Conservation (phyloP, 2,888 invertebrate genomes). For the Urechis unicinctus region DNA sequence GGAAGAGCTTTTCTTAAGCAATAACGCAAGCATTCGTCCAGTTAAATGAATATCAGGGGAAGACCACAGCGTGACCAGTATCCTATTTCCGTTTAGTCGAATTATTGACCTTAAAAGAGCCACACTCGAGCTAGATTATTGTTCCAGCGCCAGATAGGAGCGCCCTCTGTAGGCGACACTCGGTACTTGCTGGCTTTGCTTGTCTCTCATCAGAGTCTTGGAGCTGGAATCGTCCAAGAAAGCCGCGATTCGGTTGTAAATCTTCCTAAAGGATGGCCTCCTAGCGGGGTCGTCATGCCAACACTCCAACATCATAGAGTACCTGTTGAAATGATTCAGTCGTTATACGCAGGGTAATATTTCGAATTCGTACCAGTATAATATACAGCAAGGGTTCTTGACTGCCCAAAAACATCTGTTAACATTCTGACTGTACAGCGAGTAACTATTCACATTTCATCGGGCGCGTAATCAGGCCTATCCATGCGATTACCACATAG, state of each 20-base stretch:
- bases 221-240: constrained; percentile 7
- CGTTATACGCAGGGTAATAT: not conserved
- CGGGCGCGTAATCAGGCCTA: constrained; percentile 33
- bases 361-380: not conserved
- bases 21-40: too few species aligned
- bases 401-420: too few species aligned
- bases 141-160: too few species aligned
- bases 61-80: too few species aligned
- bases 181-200: constrained; percentile 3
- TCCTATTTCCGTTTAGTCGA: too few species aligned
- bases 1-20: too few species aligned
- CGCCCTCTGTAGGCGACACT: constrained; percentile 1
- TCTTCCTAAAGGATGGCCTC: constrained; percentile 35
- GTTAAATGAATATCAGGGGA: too few species aligned
- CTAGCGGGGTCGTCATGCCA: constrained; percentile 37
- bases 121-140: too few species aligned
- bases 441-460: constrained; percentile 24
- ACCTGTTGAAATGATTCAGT: constrained; percentile 23
- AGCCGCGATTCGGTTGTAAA: constrained; percentile 24
- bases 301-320: constrained; percentile 42
- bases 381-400: too few species aligned
- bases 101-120: too few species aligned
- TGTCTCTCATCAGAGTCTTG: constrained; percentile 1
- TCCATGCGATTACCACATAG: constrained; percentile 43
- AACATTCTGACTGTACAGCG: too few species aligned